These are phyloP conservation scores for Polymixis flavicincta DNA, from an alignment of 2,888 invertebrate genomes.

Conservation along the genomic window DNA sequence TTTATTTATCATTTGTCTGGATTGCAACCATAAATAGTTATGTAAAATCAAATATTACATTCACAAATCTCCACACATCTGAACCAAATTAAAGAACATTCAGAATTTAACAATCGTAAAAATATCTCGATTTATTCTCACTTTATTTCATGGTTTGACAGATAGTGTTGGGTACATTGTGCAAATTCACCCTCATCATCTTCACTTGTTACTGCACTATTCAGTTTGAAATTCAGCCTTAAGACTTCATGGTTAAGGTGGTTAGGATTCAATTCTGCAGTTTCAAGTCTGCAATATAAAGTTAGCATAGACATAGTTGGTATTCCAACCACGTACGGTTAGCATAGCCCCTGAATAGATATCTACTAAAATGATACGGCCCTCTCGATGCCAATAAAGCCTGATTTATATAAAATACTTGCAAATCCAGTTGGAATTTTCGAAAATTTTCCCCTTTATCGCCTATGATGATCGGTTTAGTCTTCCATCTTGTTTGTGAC, in stretches of 20 bases:
- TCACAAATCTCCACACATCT: slow-evolving; percentile 46
- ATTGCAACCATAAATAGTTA: no score
- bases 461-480: slow-evolving; percentile 47
- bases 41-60: slow-evolving; percentile 26
- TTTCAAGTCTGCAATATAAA: slow-evolving; percentile 48
- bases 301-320: slow-evolving; percentile 70
- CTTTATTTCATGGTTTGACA: slow-evolving; percentile 84
- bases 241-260: slow-evolving; percentile 29
- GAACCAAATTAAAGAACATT: slow-evolving; percentile 63
- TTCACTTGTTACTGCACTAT: slow-evolving; percentile 12
- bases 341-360: slow-evolving; percentile 87
- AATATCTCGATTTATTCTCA: slow-evolving; percentile 80
- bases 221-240: slow-evolving; percentile 56
- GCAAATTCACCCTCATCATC: slow-evolving; percentile 62
- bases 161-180: slow-evolving; percentile 83
- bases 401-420: slow-evolving; percentile 85
- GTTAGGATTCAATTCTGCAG: slow-evolving; percentile 28
- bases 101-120: slow-evolving; percentile 71
- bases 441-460: slow-evolving; percentile 64
- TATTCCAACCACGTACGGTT: slow-evolving; percentile 84
- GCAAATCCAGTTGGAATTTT: slow-evolving; percentile 74
- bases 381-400: slow-evolving; percentile 87
- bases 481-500: slow-evolving; percentile 57
- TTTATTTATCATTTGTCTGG: slow-evolving; percentile 4
- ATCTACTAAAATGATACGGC: slow-evolving; percentile 87